Conservation (phyloP, 1,140 invertebrate genomes). For the Drosophila albomicans region DNA sequence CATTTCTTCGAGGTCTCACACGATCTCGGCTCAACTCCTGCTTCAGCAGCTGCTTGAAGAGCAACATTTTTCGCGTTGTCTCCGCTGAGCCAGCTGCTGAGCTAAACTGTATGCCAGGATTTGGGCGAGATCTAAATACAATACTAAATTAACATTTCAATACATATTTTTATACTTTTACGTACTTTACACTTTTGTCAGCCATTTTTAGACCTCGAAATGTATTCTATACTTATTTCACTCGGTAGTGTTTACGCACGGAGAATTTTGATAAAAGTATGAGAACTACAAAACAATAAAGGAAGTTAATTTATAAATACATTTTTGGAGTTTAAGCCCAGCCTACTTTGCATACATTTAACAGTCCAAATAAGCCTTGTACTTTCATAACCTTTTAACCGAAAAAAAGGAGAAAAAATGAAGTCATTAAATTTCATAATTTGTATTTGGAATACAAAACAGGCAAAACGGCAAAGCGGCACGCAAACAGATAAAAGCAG, state of each 20-base stretch:
- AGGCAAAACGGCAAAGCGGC: conserved; percentile 63
- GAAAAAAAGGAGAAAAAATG: conserved; percentile 41
- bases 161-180: neutral
- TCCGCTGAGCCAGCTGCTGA: conserved; percentile 42
- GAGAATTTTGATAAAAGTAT: conserved; percentile 21
- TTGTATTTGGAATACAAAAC: conserved; percentile 52
- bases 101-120: conserved; percentile 49
- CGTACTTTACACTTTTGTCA: conserved; percentile 6
- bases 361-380: neutral
- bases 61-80: conserved; percentile 62
- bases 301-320: neutral
- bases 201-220: conserved; percentile 12
- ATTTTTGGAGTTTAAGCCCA: neutral
- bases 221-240: neutral
- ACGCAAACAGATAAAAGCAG: conserved; percentile 70
- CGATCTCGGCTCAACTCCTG: conserved; percentile 36
- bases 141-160: neutral
- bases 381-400: conserved; percentile 1
- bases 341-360: neutral
- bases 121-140: conserved; percentile 24
- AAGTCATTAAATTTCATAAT: conserved; percentile 68
- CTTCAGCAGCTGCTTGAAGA: conserved; percentile 49
- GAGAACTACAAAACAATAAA: neutral
- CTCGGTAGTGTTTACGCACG: conserved; percentile 14
- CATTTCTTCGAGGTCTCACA: conserved; percentile 12